These are phyloP conservation scores for Dipodomys merriami DNA, from an alignment of 2,113 vertebrate species.

Conservation along the genomic window DNA sequence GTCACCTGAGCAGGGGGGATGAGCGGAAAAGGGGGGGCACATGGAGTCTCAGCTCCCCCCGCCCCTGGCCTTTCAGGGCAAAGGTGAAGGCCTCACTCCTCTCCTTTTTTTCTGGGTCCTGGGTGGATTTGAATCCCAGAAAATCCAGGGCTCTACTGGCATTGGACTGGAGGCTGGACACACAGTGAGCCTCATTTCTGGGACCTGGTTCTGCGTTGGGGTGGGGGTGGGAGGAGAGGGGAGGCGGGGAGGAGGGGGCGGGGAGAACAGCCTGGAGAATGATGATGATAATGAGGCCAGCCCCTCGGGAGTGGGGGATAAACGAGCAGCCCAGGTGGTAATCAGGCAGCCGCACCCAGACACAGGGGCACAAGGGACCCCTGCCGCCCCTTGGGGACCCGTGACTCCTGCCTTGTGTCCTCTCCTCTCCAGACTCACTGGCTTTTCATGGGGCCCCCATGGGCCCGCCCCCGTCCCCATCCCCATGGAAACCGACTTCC, in stretches of 20 bases:
- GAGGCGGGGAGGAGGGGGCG: not conserved
- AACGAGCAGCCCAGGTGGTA: conserved; percentile 3
- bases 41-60: too few species aligned
- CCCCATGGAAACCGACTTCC: not conserved
- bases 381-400: not conserved
- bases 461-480: not conserved
- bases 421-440: not conserved
- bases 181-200: not conserved
- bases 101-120: not conserved
- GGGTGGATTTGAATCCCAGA: not conserved
- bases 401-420: not conserved
- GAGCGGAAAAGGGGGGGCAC: not conserved
- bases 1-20: not conserved
- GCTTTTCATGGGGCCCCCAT: too few species aligned
- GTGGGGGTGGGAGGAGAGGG: not conserved
- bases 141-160: not conserved
- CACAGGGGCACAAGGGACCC: conserved; percentile 1
- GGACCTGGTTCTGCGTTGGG: not conserved
- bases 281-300: not conserved
- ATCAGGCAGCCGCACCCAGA: not conserved
- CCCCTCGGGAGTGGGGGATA: not conserved
- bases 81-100: not conserved
- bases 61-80: not conserved
- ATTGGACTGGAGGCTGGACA: not conserved
- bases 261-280: not conserved